Conservation (phyloP, 1,140 invertebrate species). For the Stenopsyche tienmushanensis region DNA sequence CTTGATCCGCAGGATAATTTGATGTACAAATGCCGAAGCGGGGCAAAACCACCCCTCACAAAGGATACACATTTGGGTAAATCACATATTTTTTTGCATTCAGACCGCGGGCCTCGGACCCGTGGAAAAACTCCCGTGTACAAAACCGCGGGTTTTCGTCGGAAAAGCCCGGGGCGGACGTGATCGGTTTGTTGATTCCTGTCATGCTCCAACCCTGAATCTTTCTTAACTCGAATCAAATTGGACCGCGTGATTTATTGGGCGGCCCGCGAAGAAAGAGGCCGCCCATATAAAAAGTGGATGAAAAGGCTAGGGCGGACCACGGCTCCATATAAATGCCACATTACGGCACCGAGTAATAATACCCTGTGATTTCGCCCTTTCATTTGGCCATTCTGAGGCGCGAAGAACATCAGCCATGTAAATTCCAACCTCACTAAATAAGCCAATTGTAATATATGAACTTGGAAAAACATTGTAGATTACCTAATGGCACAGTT, state of each 20-base stretch:
- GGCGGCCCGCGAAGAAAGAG: constrained; percentile 9
- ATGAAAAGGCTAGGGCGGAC: constrained; percentile 6
- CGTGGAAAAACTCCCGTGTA: constrained; percentile 19
- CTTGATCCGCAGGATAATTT: too few species aligned
- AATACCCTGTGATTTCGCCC: too few species aligned
- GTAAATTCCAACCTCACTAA: too few species aligned
- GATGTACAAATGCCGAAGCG: too few species aligned
- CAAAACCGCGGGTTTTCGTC: constrained; percentile 24
- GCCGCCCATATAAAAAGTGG: constrained; percentile 11
- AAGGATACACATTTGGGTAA: too few species aligned
- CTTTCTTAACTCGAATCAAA: constrained; percentile 43
- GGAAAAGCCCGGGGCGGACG: constrained; percentile 29
- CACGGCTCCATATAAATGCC: constrained; percentile 20
- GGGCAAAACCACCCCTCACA: too few species aligned
- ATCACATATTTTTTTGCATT: not conserved
- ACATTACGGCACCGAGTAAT: constrained; percentile 16
- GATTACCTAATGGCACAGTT: too few species aligned
- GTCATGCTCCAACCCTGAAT: constrained; percentile 39
- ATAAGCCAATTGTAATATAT: too few species aligned
- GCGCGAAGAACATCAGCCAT: too few species aligned
- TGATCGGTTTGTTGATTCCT: constrained; percentile 37
- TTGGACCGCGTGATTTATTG: constrained; percentile 41
- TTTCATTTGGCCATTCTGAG: too few species aligned
- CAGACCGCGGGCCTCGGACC: not conserved
- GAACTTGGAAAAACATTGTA: too few species aligned